Conservation (phyloP, 2,888 invertebrate species). For the Cataglyphis albicans region DNA sequence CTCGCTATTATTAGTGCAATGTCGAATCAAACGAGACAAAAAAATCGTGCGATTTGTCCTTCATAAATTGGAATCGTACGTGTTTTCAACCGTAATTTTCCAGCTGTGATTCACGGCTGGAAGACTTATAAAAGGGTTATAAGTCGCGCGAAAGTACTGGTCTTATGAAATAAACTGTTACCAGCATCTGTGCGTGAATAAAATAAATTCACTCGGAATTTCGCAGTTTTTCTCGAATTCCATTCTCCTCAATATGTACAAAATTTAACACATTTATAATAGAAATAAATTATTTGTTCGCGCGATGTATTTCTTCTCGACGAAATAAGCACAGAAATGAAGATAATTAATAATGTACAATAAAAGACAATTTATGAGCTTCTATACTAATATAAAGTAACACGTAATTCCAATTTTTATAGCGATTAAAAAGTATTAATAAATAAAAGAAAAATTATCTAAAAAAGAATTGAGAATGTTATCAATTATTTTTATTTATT, state of each 20-base stretch:
- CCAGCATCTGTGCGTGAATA: constrained; percentile 45
- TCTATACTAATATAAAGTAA: not conserved
- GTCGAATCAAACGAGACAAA: not conserved
- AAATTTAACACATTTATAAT: constrained; percentile 22
- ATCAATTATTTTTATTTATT: not conserved
- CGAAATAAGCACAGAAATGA: not conserved
- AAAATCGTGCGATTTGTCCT: constrained; percentile 32
- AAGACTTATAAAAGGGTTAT: constrained; percentile 37
- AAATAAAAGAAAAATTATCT: not conserved
- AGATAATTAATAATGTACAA: not conserved
- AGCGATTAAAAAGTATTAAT: not conserved
- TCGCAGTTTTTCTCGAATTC: constrained; percentile 35
- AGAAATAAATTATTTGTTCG: constrained; percentile 28
- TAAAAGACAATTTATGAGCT: not conserved
- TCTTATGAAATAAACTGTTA: constrained; percentile 48
- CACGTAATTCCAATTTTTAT: not conserved
- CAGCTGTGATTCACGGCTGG: constrained; percentile 33
- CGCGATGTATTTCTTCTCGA: not conserved
- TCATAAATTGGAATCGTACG: constrained; percentile 41
- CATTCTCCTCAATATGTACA: constrained; percentile 17
- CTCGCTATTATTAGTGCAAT: not conserved
- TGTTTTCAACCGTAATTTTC: constrained; percentile 21
- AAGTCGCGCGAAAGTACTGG: constrained; percentile 34
- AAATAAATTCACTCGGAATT: constrained; percentile 47
- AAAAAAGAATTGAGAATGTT: not conserved